phyloP scores from a whole-genome alignment of 2,888 invertebrate species.

The Aromia moschata region DNA sequence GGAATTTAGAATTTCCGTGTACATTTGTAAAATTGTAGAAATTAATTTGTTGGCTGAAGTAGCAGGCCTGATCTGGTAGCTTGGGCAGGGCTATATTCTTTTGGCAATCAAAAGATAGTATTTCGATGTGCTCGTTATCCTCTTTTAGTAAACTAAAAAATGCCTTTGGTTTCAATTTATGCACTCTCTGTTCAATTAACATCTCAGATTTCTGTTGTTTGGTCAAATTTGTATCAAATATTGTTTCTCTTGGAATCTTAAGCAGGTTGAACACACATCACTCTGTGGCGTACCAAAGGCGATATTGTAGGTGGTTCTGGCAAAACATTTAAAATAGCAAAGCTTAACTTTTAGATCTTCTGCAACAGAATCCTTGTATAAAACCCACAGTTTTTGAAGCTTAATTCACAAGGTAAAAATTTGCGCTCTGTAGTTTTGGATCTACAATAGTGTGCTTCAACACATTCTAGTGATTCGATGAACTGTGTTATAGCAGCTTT shows the following conservation, averaged over 20 bases:
- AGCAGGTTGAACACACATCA: background rate
- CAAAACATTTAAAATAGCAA: background rate
- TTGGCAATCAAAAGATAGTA: background rate
- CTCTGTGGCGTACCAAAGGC: background rate
- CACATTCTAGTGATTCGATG: background rate
- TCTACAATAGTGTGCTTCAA: background rate
- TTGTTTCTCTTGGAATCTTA: background rate
- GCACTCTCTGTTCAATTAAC: background rate
- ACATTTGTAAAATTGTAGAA: background rate
- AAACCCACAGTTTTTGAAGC: background rate
- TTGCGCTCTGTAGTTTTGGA: background rate
- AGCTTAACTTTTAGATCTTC: background rate
- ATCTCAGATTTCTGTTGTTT: background rate
- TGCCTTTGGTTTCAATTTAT: background rate
- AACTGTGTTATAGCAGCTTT: background rate
- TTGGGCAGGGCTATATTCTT: background rate
- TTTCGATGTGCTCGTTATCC: background rate
- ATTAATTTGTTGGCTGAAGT: background rate
- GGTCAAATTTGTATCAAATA: background rate
- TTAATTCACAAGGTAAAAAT: background rate
- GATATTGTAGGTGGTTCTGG: background rate
- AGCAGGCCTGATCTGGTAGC: background rate
- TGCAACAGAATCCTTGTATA: background rate
- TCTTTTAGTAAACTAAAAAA: background rate
- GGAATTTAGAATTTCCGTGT: background rate